Evolutionary conservation across 2,888 invertebrate species (phyloP).

Genomic region (Drosophila eohydei): DNA sequence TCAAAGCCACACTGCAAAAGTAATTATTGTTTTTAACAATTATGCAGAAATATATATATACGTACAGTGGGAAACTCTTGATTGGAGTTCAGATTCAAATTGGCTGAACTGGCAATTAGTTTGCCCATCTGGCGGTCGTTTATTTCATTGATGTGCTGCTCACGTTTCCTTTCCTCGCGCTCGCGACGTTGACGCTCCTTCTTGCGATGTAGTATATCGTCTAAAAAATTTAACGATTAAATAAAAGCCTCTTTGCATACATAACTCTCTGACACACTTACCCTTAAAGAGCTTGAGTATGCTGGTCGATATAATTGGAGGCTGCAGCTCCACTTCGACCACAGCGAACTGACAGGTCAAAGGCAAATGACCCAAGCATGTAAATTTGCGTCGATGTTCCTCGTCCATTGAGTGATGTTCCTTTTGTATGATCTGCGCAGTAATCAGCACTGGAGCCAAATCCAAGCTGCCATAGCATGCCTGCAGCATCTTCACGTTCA

Average conservation of each 20-base stretch:
- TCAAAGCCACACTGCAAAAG: slow-evolving; percentile 83
- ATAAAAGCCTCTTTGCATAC: background rate
- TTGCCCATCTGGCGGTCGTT: slow-evolving; percentile 90
- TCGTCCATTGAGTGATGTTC: slow-evolving; percentile 94
- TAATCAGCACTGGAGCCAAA: slow-evolving; percentile 90
- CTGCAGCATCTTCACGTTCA: slow-evolving; percentile 95
- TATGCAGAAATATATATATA: background rate
- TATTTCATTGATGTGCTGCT: slow-evolving; percentile 90
- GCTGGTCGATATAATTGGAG: slow-evolving; percentile 89
- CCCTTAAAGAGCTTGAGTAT: slow-evolving; percentile 90
- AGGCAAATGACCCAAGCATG: slow-evolving; percentile 94
- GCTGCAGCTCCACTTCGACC: slow-evolving; percentile 92
- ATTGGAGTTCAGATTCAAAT: slow-evolving; percentile 87
- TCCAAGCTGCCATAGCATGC: slow-evolving; percentile 93
- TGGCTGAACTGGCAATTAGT: slow-evolving; percentile 87
- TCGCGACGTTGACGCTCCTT: slow-evolving; percentile 89
- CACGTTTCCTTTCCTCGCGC: slow-evolving; percentile 92
- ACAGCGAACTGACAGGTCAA: slow-evolving; percentile 95
- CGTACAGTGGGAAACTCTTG: slow-evolving; percentile 87
- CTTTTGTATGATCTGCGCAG: slow-evolving; percentile 93
- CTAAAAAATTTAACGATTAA: slow-evolving; percentile 83
- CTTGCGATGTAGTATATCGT: slow-evolving; percentile 90
- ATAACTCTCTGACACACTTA: slow-evolving; percentile 76
- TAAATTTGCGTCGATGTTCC: slow-evolving; percentile 90
- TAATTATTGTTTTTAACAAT: background rate